Conservation (phyloP, 1,140 invertebrate genomes). For the Trypoxylus dichotomus region DNA sequence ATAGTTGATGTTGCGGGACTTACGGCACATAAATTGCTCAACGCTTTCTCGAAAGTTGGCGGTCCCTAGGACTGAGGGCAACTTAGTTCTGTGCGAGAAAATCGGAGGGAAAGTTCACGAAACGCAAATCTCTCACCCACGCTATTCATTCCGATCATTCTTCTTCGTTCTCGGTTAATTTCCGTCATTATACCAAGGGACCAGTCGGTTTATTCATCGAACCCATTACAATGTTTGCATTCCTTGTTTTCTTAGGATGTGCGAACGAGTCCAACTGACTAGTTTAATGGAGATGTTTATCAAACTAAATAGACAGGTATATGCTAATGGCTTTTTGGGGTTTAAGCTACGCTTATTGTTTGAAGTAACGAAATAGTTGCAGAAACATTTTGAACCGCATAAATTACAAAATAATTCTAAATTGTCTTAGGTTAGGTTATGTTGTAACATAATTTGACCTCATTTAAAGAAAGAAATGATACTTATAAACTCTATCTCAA, state of each 20-base stretch:
- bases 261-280: background rate
- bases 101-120: background rate
- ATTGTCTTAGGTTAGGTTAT: no score
- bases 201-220: background rate
- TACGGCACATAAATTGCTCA: background rate
- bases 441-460: no score
- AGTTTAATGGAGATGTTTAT: background rate
- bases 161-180: background rate
- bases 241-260: conserved; percentile 11
- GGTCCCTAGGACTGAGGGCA: background rate
- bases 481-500: no score
- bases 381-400: no score
- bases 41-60: background rate
- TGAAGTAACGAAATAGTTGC: no score
- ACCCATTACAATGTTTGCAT: background rate
- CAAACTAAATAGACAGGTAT: background rate
- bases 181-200: background rate
- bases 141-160: background rate
- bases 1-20: conserved; percentile 15
- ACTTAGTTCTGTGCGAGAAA: background rate
- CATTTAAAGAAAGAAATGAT: no score
- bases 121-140: background rate
- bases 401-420: no score
- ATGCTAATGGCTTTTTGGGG: background rate
- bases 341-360: no score